Percentiles rank a stretch among this genome's conserved stretches.
Conservation (phyloP, 2,888 invertebrate species). For the Dioctria linearis region DNA sequence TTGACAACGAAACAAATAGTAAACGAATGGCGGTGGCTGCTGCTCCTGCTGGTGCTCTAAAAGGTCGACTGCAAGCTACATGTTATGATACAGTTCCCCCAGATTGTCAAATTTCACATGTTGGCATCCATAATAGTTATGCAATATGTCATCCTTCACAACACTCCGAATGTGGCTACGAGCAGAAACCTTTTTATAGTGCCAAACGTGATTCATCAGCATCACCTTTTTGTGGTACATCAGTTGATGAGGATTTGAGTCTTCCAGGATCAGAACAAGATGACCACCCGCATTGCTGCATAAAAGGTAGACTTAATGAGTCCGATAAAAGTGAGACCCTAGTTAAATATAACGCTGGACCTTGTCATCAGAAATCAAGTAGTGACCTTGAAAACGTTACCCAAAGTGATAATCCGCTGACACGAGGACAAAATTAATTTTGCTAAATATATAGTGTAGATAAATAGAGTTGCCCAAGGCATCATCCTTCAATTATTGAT, state of each 20-base stretch:
- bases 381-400: constrained; percentile 28
- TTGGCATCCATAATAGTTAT: constrained; percentile 2
- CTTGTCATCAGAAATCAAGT: constrained; percentile 12
- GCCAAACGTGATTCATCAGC: constrained; percentile 38
- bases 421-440: constrained; percentile 26
- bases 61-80: constrained; percentile 4
- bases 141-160: constrained; percentile 16
- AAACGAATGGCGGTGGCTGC: constrained; percentile 10
- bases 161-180: constrained; percentile 9
- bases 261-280: constrained; percentile 7
- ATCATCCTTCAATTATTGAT: constrained; percentile 20
- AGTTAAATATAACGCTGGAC: constrained; percentile 10
- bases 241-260: constrained; percentile 28
- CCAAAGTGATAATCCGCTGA: constrained; percentile 2
- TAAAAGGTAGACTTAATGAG: constrained; percentile 19
- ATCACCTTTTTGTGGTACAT: constrained; percentile 20
- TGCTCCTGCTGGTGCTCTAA: not conserved
- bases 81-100: constrained; percentile 5
- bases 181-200: constrained; percentile 11
- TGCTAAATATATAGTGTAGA: constrained; percentile 13
- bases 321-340: constrained; percentile 18
- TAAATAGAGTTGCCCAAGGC: not conserved
- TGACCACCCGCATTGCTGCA: not conserved
- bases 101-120: constrained; percentile 2
- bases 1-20: constrained; percentile 24